These are phyloP conservation scores for Empidonax alnorum DNA, from an alignment of 2,113 vertebrate species.

Conservation along the genomic window DNA sequence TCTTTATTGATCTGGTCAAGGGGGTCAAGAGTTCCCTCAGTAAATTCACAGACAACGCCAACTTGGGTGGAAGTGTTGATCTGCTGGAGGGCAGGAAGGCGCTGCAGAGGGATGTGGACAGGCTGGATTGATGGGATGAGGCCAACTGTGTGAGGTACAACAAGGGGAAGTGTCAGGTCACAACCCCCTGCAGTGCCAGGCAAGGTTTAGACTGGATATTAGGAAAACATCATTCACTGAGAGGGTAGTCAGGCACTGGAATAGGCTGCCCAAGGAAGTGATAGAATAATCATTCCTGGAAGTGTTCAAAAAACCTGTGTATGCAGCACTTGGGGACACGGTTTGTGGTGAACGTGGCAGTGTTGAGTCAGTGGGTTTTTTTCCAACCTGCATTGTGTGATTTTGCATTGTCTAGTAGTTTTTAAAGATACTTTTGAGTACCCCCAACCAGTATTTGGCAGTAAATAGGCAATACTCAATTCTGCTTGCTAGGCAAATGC, in stretches of 20 bases:
- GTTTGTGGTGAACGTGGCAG: background rate
- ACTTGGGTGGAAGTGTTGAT: background rate
- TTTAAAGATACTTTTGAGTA: background rate
- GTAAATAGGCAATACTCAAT: background rate
- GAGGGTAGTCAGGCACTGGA: background rate
- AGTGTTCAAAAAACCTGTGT: background rate
- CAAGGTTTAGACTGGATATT: background rate
- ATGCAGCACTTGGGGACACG: background rate
- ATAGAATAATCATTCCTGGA: background rate
- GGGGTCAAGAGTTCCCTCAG: background rate
- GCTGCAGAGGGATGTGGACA: background rate
- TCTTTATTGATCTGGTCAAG: background rate
- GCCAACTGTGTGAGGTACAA: background rate
- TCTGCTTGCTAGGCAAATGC: background rate
- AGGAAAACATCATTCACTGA: background rate
- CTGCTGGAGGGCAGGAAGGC: background rate
- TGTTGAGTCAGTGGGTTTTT: background rate
- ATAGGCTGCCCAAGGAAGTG: background rate
- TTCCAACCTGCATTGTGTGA: background rate
- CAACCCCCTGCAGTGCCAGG: background rate
- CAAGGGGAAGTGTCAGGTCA: background rate
- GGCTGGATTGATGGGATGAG: background rate
- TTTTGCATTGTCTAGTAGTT: background rate
- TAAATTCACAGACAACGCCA: background rate
- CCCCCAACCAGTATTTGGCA: background rate